Evolutionary conservation across 2,797 vertebrate species (phyloP).

Genomic region (Halcyon leucocephala): DNA sequence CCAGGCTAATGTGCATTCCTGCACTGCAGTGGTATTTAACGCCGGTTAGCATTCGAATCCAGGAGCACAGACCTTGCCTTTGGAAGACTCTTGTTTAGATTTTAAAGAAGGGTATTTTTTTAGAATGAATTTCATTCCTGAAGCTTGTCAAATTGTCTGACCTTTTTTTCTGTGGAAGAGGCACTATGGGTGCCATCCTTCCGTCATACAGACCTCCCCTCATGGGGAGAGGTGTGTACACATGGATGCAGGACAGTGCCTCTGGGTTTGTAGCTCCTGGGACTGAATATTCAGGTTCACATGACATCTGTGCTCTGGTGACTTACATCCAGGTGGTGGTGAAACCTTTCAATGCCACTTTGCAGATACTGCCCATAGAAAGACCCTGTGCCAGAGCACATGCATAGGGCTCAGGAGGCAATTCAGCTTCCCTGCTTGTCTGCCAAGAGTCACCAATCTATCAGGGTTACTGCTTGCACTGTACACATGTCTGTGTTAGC

Average conservation of each 20-base stretch:
- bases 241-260: not conserved
- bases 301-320: not conserved
- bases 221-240: not conserved
- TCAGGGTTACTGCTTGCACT: not conserved
- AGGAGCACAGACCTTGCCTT: not conserved
- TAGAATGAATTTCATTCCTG: not conserved
- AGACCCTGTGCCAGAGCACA: not conserved
- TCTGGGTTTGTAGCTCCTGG: not conserved
- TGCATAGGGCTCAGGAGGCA: not conserved
- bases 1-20: not conserved
- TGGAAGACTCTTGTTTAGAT: not conserved
- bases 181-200: not conserved
- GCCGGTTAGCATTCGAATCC: not conserved
- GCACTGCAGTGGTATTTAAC: not conserved
- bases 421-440: not conserved
- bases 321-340: not conserved
- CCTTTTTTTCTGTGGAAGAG: not conserved
- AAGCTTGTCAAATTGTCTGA: not conserved
- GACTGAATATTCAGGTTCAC: not conserved
- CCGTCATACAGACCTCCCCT: accelerated
- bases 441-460: not conserved
- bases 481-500: not conserved
- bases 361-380: not conserved
- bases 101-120: not conserved
- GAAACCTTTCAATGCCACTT: accelerated